phyloP scores from a whole-genome alignment of 2,113 vertebrate species.

The Ptyas mucosa region DNA sequence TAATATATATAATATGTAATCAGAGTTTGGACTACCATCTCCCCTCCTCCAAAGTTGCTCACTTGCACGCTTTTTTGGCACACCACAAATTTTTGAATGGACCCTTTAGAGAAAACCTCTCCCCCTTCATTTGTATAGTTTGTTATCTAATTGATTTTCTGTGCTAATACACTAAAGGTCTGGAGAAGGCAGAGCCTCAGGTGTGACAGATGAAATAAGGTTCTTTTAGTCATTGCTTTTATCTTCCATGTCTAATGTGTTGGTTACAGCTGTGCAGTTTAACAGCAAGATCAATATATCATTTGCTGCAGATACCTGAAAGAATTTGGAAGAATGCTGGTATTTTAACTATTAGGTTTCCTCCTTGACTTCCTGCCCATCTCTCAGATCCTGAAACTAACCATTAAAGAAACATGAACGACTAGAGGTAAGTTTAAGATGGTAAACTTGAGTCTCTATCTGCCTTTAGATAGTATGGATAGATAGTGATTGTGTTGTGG shows the following conservation, averaged over 20 bases:
- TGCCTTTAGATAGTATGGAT: not conserved
- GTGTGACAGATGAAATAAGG: slow-evolving; percentile 79
- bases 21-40: slow-evolving; percentile 39
- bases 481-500: not conserved
- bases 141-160: slow-evolving; percentile 81
- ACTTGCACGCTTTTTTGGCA: slow-evolving; percentile 52
- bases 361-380: slow-evolving; percentile 17
- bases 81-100: slow-evolving; percentile 66
- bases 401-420: slow-evolving; percentile 2
- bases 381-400: slow-evolving; percentile 3
- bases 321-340: slow-evolving; percentile 65
- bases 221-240: slow-evolving; percentile 75
- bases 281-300: slow-evolving; percentile 79
- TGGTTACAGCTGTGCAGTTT: slow-evolving; percentile 77
- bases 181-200: slow-evolving; percentile 73
- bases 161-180: slow-evolving; percentile 75
- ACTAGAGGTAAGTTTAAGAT: not conserved
- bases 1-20: slow-evolving; percentile 36
- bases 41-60: slow-evolving; percentile 39
- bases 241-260: slow-evolving; percentile 79
- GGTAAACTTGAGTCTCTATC: not conserved
- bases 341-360: slow-evolving; percentile 71
- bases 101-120: slow-evolving; percentile 45
- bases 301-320: slow-evolving; percentile 70
- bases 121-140: slow-evolving; percentile 74